phyloP scores from a whole-genome alignment of 2,797 vertebrate genomes.

The Fistularia commersonii region DNA sequence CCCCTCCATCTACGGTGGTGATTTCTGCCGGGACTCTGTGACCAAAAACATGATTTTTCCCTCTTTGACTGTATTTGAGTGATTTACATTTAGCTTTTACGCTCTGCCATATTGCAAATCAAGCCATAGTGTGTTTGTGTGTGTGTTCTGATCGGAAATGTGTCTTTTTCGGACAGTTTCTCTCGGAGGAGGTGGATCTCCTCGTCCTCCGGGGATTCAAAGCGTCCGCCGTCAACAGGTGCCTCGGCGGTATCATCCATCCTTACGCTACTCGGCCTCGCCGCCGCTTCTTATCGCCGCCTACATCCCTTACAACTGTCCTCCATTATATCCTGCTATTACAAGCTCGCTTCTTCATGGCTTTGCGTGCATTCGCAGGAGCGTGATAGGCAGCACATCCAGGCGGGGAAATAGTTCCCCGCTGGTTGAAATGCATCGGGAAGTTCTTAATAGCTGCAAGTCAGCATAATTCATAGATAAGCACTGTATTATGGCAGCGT shows the following conservation, averaged over 20 bases:
- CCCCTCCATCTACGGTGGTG: too few species aligned
- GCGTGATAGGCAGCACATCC: conserved; percentile 44
- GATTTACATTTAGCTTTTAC: too few species aligned
- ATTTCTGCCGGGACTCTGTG: too few species aligned
- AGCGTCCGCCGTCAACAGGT: conserved; percentile 22
- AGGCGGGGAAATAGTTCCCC: conserved; percentile 47
- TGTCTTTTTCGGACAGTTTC: too few species aligned
- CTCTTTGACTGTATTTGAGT: too few species aligned
- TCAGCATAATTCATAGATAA: conserved; percentile 63
- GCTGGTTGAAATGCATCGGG: conserved; percentile 53
- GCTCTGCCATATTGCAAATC: too few species aligned
- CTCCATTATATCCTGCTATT: conserved; percentile 37
- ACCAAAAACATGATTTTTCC: too few species aligned
- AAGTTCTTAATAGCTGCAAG: conserved; percentile 60
- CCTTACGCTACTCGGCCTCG: conserved; percentile 35
- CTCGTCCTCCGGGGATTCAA: too few species aligned
- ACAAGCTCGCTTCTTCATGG: conserved; percentile 16
- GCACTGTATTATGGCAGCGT: conserved; percentile 33
- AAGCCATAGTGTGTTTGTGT: too few species aligned
- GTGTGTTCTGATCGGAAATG: too few species aligned
- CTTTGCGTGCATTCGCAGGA: too few species aligned
- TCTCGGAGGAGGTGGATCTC: too few species aligned
- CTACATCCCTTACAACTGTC: conserved; percentile 41
- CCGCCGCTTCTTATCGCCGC: conserved; percentile 34
- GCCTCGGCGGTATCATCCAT: conserved; percentile 29